phyloP scores from a whole-genome alignment of 2,797 vertebrate species.

The Chaetodon trifasciatus region DNA sequence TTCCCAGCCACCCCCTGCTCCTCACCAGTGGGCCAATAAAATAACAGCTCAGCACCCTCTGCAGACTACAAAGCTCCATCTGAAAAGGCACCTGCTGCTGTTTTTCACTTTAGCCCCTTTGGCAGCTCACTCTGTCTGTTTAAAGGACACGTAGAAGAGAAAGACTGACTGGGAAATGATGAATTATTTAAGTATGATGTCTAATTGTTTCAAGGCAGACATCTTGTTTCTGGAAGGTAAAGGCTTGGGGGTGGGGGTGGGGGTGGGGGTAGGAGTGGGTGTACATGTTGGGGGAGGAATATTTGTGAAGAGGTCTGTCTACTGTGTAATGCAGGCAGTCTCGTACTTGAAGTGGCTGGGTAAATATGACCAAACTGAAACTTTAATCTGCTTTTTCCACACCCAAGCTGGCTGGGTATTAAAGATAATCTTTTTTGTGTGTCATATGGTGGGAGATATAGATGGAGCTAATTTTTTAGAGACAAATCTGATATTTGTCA shows the following conservation, averaged over 20 bases:
- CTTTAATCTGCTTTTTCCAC: slow-evolving; percentile 91
- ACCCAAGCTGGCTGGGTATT: slow-evolving; percentile 90
- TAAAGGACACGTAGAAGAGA: slow-evolving; percentile 84
- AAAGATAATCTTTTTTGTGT: slow-evolving; percentile 90
- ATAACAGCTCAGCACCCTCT: slow-evolving; percentile 87
- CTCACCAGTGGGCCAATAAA: slow-evolving; percentile 84
- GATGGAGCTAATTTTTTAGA: slow-evolving; percentile 90
- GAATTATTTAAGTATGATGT: slow-evolving; percentile 88
- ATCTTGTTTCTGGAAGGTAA: slow-evolving; percentile 77
- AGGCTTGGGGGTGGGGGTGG: slow-evolving; percentile 49
- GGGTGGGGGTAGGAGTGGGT: slow-evolving; percentile 43
- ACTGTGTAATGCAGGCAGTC: slow-evolving; percentile 70
- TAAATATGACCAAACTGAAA: slow-evolving; percentile 90
- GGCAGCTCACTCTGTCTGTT: slow-evolving; percentile 84
- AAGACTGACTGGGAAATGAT: slow-evolving; percentile 84
- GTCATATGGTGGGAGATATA: slow-evolving; percentile 90
- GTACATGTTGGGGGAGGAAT: slow-evolving; percentile 40
- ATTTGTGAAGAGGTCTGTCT: slow-evolving; percentile 76
- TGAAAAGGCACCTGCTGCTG: slow-evolving; percentile 89
- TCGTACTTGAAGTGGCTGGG: slow-evolving; percentile 80
- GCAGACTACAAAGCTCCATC: slow-evolving; percentile 84
- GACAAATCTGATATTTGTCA: slow-evolving; percentile 93
- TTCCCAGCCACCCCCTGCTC: slow-evolving; percentile 88
- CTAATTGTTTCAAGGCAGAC: slow-evolving; percentile 86
- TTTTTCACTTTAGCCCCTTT: slow-evolving; percentile 86